Base-by-base conservation (phyloP, 1,140 invertebrate genomes). In the Bombus haemorrhoidalis region DNA sequence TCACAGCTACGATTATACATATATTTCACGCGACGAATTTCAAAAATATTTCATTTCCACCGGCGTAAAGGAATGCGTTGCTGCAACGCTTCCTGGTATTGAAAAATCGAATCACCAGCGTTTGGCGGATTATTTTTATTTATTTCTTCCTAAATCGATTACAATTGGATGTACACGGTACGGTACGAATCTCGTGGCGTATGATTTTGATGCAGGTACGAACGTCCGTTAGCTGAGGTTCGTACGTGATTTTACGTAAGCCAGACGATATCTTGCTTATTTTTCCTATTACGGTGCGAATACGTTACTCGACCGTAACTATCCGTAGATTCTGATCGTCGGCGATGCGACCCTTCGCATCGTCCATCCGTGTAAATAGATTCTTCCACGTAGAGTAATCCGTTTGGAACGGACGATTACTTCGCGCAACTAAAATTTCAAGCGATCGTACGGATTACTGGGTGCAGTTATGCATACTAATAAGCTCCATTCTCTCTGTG, bases 31-130 rank as follows among this genome's bases (percentile, higher is more conserved):
- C 39, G 39, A n/a, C 25, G 39, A 41, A 41, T 41, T 41, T 72
- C 22, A 72, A 75, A 75, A 75, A 75, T 75, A n/a, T 75, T 74
- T 32, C 18, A 53, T 74, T 74, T 74, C 43, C n/a, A 32, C 5
- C 18, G 12, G 8, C 18, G 18, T 22, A 22, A 22, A 9, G 18
- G 66, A 34, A 32, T 22, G 13, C n/a, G 15, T 73, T 15, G 71
- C 15, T n/a, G 41, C 72, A 18, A 22, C 15, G 73, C 18, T 15
- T 25, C 3, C 43, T 28, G 47, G 22, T 25, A 57, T 75, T 25
- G 25, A 71, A 71, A 71, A 71, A 41, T 71, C 12, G 69, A 13
- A 28, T 34, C 25, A 37, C 25, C 41, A 25, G 12, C 13, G 28
- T 62, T n/a, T 13, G 28, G 12, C 0, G 13, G 28, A n/a, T 41